Conservation (phyloP, 2,797 vertebrate species). For the Sarcoramphus papa region DNA sequence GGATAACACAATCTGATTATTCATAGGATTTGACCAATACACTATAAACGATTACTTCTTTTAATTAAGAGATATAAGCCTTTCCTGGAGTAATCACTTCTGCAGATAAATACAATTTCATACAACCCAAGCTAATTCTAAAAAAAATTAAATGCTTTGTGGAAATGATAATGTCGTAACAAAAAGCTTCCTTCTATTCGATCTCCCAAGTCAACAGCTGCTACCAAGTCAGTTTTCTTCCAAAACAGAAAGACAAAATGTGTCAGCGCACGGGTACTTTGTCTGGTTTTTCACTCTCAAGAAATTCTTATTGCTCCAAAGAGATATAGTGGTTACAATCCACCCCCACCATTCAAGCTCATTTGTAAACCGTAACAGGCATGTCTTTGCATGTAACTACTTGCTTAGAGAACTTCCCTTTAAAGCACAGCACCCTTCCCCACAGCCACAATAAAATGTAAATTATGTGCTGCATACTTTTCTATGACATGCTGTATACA, state of each 20-base stretch:
- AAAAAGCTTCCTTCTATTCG: not conserved
- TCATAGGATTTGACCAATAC: not conserved
- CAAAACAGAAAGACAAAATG: not conserved
- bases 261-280: not conserved
- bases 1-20: not conserved
- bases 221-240: not conserved
- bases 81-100: not conserved
- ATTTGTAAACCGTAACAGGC: constrained; percentile 9
- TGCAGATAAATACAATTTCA: constrained; percentile 4
- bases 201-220: not conserved
- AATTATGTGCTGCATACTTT: not conserved
- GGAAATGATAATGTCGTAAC: not conserved
- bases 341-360: not conserved
- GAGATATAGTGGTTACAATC: not conserved
- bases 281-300: not conserved
- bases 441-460: constrained; percentile 32
- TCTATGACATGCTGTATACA: not conserved
- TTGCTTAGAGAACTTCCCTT: constrained; percentile 31
- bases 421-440: constrained; percentile 28
- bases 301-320: not conserved
- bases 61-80: constrained; percentile 3
- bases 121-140: not conserved
- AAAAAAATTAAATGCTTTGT: not conserved
- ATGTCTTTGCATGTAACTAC: constrained; percentile 22
- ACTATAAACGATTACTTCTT: not conserved